Percentiles rank a stretch among this genome's conserved stretches.
These are phyloP conservation scores for Stenchaetothrips biformis DNA, from an alignment of 2,888 invertebrate species.

Conservation along the genomic window DNA sequence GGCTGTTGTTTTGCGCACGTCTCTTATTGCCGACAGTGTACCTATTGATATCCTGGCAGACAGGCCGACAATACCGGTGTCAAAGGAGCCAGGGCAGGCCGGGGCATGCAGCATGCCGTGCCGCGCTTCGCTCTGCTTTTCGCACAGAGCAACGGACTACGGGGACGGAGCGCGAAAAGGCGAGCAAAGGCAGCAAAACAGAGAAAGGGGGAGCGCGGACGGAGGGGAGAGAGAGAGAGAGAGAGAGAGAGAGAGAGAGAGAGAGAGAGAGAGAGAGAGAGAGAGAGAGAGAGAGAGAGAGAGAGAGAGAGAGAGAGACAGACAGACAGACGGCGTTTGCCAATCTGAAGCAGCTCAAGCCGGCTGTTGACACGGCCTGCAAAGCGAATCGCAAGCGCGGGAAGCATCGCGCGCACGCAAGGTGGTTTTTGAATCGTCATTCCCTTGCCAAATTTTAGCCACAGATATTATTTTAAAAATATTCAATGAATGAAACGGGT, in stretches of 20 bases:
- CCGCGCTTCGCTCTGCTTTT: no score
- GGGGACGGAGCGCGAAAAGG: not conserved
- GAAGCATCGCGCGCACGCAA: not conserved
- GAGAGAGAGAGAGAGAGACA: not conserved
- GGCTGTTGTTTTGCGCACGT: not conserved
- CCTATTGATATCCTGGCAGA: not conserved
- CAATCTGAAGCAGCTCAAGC: not conserved
- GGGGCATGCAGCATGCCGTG: no score
- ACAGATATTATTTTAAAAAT: no score
- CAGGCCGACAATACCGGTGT: constrained; percentile 1
- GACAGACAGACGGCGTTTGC: not conserved
- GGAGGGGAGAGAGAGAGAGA: not conserved
- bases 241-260: not conserved
- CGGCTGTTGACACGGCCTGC: not conserved
- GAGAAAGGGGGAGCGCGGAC: not conserved
- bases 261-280: not conserved
- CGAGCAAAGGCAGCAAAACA: not conserved
- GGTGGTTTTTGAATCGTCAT: not conserved
- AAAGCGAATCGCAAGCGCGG: not conserved
- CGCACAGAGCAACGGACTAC: no score
- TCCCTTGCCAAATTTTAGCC: not conserved
- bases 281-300: not conserved
- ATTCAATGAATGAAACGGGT: no score
- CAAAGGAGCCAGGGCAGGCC: not conserved
- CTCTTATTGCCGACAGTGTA: not conserved